phyloP scores from a whole-genome alignment of 2,797 vertebrate genomes.

The Pangasius krempfi region DNA sequence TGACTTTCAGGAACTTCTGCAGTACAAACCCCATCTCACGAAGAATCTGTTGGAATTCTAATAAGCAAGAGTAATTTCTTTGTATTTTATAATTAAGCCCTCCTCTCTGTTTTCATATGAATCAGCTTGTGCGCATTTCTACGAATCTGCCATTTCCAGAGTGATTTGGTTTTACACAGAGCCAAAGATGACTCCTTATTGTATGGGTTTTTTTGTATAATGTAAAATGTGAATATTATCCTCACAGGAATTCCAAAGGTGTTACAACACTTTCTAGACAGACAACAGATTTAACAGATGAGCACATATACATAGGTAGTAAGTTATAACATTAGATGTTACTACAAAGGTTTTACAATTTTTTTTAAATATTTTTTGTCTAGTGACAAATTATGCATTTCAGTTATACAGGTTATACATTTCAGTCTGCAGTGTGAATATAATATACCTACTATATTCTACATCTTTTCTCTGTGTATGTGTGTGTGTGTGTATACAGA shows the following conservation, averaged over 20 bases:
- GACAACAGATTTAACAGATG: too few species aligned
- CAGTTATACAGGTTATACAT: background rate
- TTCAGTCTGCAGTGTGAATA: background rate
- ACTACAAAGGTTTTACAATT: background rate
- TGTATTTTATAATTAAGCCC: background rate
- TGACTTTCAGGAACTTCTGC: conserved; percentile 55
- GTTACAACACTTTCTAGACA: background rate
- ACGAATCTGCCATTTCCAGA: background rate
- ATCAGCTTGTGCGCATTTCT: background rate
- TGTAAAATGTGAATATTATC: background rate
- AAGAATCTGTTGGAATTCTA: conserved; percentile 28
- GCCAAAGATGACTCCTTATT: background rate
- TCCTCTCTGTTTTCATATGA: background rate
- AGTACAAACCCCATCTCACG: conserved; percentile 15
- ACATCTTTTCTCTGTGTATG: background rate
- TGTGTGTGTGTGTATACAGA: background rate
- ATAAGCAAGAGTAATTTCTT: background rate
- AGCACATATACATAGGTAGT: too few species aligned
- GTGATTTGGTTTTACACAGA: background rate
- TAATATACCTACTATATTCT: background rate
- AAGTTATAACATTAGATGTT: background rate
- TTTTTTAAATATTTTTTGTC: background rate
- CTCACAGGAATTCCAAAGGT: background rate
- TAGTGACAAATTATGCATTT: background rate
- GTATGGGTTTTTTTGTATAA: background rate